A percentile compares a stretch with the other conserved stretches of the same genome.
Evolutionary conservation across 1,140 invertebrate species (phyloP).

Genomic region (Teleopsis dalmanni): DNA sequence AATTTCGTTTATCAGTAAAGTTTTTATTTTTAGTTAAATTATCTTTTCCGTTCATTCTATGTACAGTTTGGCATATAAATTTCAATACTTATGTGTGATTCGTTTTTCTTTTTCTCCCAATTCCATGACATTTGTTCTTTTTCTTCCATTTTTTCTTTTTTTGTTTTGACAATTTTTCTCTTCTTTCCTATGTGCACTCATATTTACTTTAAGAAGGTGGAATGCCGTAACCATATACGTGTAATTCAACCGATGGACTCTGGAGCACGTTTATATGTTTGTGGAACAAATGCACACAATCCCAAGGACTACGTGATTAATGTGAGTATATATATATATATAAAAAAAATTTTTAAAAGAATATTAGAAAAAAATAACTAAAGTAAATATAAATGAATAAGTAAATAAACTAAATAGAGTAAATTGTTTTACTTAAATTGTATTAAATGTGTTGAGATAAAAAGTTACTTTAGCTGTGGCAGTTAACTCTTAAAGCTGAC

Average conservation of each 20-base stretch:
- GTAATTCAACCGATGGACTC: constrained; percentile 76
- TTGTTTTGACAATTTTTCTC: not conserved
- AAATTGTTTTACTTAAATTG: too few relatives aligned
- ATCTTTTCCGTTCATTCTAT: constrained; percentile 1
- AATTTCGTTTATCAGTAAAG: not conserved
- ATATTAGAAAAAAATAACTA: not conserved
- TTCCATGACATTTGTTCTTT: too few relatives aligned
- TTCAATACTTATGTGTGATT: not conserved
- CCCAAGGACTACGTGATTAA: constrained; percentile 79
- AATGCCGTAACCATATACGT: constrained; percentile 76
- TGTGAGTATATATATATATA: constrained; percentile 51
- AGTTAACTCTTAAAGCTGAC: too few relatives aligned
- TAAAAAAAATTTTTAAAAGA: not conserved
- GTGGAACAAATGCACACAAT: constrained; percentile 79
- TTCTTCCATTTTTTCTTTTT: not conserved
- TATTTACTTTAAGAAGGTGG: constrained; percentile 57
- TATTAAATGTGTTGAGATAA: too few relatives aligned
- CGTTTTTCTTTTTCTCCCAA: too few relatives aligned
- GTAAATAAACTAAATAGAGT: not conserved
- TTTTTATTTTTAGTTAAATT: constrained; percentile 2
- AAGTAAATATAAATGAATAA: not conserved
- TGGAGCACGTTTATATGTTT: constrained; percentile 69
- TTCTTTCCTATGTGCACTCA: constrained; percentile 10
- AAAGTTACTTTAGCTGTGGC: too few relatives aligned
- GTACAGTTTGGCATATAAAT: not conserved